Base-by-base conservation (phyloP, 2,888 invertebrate species). In the Dromius quadrimaculatus region DNA sequence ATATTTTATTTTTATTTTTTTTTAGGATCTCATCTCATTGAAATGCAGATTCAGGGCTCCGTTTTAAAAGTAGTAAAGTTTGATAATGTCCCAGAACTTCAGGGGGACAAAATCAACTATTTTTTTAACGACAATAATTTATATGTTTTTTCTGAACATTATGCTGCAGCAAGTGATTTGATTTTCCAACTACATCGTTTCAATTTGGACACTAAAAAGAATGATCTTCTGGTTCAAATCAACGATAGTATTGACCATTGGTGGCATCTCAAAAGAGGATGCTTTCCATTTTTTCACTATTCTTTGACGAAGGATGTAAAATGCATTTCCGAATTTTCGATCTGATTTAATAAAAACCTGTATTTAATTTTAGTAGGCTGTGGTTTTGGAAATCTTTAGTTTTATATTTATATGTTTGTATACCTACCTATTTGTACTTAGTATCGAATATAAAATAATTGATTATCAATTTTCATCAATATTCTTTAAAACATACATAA, bases 261-360 rank as follows among this genome's bases (percentile, higher is more conserved):
- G 19, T 68, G 68, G 68, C 68, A 68, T 20, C 43, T 68, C 13
- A 32, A 13, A 17, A 73, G 71, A 6, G 50, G 65, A 6, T 68
- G 73, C 8, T 74, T 75, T 54, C 32, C 65, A n/a, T 73, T 72
- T 59, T 72, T 73, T 28, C 72, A 74, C 65, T 71, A 72, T 54
- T 47, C 59, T 50, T 41, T 74, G 41, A 34, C 72, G 6, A 69
- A 72, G 43, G 59, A 61, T 23, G 59, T 73, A 47, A 43, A 66
- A 23, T 73, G 73, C 43, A 71, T 73, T 41, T 73, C 70, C 45
- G 28, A 73, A 50, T 72, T 73, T 64, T 3, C 23, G n/a, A n/a
- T n/a, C n/a, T n/a, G n/a, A n/a, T n/a, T n/a, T n/a, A n/a, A n/a
- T n/a, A n/a, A n/a, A n/a, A n/a, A n/a, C n/a, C n/a, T n/a, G n/a